phyloP scores from a whole-genome alignment of 92 coral and sea anemone species.

The Isaurus tuberculatus region DNA sequence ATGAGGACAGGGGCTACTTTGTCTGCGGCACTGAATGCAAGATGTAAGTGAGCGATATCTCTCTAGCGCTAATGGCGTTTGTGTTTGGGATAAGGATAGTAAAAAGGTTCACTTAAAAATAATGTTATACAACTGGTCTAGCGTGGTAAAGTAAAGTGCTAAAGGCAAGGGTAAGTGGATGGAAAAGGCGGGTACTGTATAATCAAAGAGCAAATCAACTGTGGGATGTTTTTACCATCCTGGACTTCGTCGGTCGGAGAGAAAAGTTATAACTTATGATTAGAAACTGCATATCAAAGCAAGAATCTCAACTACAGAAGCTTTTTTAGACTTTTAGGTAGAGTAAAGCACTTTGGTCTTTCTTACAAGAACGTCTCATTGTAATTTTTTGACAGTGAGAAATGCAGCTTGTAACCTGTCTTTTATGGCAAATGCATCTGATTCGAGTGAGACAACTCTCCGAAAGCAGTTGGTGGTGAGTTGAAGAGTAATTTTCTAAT shows the following conservation, averaged over 20 bases:
- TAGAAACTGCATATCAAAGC: too few relatives aligned
- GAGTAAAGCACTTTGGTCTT: neutral
- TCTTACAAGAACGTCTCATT: neutral
- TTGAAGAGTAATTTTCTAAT: neutral
- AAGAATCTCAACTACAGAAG: too few relatives aligned
- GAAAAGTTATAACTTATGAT: too few relatives aligned
- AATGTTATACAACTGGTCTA: too few relatives aligned
- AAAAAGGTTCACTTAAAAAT: neutral
- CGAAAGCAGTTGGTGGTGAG: constrained; percentile 94
- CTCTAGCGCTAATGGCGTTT: too few relatives aligned
- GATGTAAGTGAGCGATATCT: constrained; percentile 65
- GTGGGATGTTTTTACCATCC: too few relatives aligned
- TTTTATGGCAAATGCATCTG: constrained; percentile 88
- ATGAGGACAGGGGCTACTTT: constrained; percentile 89
- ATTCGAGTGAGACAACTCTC: constrained; percentile 84
- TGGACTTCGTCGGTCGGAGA: too few relatives aligned
- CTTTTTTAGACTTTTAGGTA: too few relatives aligned
- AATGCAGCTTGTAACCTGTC: constrained; percentile 94
- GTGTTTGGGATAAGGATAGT: neutral
- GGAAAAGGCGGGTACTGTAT: too few relatives aligned
- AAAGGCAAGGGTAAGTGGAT: too few relatives aligned
- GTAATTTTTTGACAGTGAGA: constrained; percentile 69
- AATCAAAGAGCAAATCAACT: too few relatives aligned
- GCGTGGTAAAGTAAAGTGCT: too few relatives aligned
- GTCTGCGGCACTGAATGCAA: constrained; percentile 74